Evolutionary conservation across 2,797 vertebrate genomes (phyloP), one percentile per base, ranked within the genome.

Genomic region (Rhynchonycteris naso): DNA sequence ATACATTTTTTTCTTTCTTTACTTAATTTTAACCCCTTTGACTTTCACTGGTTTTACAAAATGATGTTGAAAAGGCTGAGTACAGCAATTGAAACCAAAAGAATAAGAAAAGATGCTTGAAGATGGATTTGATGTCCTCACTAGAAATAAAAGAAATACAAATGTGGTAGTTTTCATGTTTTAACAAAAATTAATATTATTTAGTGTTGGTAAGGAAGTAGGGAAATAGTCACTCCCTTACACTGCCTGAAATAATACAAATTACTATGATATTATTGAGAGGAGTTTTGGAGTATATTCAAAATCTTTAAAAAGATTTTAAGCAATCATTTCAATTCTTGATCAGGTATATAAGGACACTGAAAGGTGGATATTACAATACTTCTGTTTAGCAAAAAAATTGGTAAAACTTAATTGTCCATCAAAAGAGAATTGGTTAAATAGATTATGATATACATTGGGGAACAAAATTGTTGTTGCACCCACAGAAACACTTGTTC

Each of bases 291-390:
- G 6, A 33, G 4, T 82, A 38, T 80, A 83, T 91, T 15, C 18
- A 82, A 78, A 96, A 75, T 95, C 61, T 56, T 91, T 93, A 89
- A 82, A 83, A 90, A 88, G 47, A 68, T 93, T 95, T 94, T 93
- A 91, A 81, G 43, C 63, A 96, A 43, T 19, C 21, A 2, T 82
- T 91, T 54, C 24, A 75, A 35, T 82, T 95, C 79, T 94, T 93
- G 43, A 24, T 84, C 5, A 76, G 4, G 2, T 93, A 65, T 72
- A 28, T 54, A 92, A 95, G 93, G 75, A 80, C 72, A 35, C 54
- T 87, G 52, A 91, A 95, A 84, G 56, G 82, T 72, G 66, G 15
- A 83, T 79, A 90, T 93, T 26, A 92, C 30, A 90, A 1, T 90
- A 75, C 86, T 87, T 95, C 69, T 94, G 33, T 74, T 72, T 89